Conservation (phyloP, 2,797 vertebrate genomes). For the Rhinichthys osculus region DNA sequence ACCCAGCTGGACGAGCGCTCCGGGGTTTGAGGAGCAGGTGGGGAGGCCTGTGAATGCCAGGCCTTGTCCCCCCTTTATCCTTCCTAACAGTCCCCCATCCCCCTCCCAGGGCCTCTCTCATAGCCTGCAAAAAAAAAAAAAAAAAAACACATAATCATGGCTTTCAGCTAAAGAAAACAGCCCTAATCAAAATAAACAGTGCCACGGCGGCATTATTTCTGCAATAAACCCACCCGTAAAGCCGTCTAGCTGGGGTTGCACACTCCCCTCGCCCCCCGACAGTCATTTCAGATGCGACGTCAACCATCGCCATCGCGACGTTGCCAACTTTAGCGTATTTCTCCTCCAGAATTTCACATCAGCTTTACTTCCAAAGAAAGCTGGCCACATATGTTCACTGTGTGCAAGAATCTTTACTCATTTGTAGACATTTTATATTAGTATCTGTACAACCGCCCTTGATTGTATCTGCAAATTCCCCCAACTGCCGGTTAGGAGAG, state of each 20-base stretch:
- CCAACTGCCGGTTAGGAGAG: slow-evolving; percentile 78
- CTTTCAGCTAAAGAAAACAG: slow-evolving; percentile 74
- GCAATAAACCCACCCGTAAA: slow-evolving; percentile 62
- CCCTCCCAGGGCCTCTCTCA: slow-evolving; percentile 65
- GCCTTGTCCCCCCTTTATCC: slow-evolving; percentile 74
- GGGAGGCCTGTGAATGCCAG: slow-evolving; percentile 76
- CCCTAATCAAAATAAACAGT: slow-evolving; percentile 72
- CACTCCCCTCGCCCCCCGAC: slow-evolving; percentile 50
- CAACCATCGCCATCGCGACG: slow-evolving; percentile 57
- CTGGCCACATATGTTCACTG: slow-evolving; percentile 21
- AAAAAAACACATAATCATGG: slow-evolving; percentile 61
- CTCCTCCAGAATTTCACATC: slow-evolving; percentile 13
- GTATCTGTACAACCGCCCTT: slow-evolving; percentile 18
- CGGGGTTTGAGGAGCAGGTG: slow-evolving; percentile 76
- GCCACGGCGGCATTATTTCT: slow-evolving; percentile 65
- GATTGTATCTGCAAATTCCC: slow-evolving; percentile 67
- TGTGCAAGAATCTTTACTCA: slow-evolving; percentile 25
- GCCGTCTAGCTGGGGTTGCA: slow-evolving; percentile 58
- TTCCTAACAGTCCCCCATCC: slow-evolving; percentile 29
- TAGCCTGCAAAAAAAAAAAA: slow-evolving; percentile 65
- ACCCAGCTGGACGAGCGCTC: slow-evolving; percentile 58
- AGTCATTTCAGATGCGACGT: slow-evolving; percentile 59
- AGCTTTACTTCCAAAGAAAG: slow-evolving; percentile 37
- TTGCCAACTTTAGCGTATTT: slow-evolving; percentile 41
- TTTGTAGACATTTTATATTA: slow-evolving; percentile 22